Conservation (phyloP, 1,140 invertebrate genomes). For the Subanguina moxae region DNA sequence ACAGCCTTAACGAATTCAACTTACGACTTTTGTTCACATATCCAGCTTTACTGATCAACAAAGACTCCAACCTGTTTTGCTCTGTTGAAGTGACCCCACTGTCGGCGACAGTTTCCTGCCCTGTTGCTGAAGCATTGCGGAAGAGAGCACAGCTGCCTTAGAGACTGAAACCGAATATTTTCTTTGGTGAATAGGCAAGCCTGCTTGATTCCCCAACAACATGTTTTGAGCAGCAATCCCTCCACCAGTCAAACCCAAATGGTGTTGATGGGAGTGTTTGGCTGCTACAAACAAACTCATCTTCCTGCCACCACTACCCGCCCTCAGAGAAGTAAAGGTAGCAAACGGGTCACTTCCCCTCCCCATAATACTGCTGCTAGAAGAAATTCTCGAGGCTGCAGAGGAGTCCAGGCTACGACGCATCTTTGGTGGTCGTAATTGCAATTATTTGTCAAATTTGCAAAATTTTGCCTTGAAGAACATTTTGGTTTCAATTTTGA, state of each 20-base stretch:
- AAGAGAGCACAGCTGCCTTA: constrained; percentile 55
- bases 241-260: not conserved
- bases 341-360: not conserved
- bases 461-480: too few relatives aligned
- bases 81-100: constrained; percentile 23
- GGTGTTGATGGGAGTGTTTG: not conserved
- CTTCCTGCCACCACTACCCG: not conserved
- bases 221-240: not conserved
- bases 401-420: constrained; percentile 3
- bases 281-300: not conserved
- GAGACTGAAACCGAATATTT: constrained; percentile 48
- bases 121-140: constrained; percentile 53
- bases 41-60: too few relatives aligned
- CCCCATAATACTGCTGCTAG: not conserved
- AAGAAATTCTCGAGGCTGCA: not conserved
- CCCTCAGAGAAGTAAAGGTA: not conserved
- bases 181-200: not conserved
- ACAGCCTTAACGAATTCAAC: too few relatives aligned
- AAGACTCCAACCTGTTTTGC: too few relatives aligned
- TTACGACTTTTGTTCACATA: too few relatives aligned
- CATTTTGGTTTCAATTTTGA: too few relatives aligned
- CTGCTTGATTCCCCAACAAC: not conserved
- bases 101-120: constrained; percentile 12
- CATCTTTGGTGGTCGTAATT: too few relatives aligned
- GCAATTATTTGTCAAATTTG: too few relatives aligned